Evolutionary conservation across 2,888 invertebrate genomes (phyloP).

Genomic region (Caenorhabditis afra): DNA sequence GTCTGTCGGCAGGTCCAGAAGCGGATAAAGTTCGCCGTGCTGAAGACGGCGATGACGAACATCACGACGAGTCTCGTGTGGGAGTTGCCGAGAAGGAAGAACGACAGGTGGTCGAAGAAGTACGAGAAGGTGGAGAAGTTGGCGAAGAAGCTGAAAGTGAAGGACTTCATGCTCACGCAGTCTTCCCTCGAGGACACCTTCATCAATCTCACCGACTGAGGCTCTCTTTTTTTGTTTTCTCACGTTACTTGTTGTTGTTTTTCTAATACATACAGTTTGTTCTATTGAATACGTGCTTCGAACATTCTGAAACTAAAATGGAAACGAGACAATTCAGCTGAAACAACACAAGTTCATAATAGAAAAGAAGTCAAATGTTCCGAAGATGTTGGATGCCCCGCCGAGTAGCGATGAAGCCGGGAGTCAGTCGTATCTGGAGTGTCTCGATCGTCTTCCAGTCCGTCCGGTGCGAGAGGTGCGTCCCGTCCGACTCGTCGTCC

Average conservation of each 20-base stretch:
- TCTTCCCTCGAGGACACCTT: constrained; percentile 45
- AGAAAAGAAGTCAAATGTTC: too few species aligned
- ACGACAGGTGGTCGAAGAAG: constrained; percentile 43
- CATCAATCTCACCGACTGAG: constrained; percentile 3
- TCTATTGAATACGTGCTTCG: too few species aligned
- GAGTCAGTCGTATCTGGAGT: too few species aligned
- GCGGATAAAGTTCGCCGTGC: constrained; percentile 6
- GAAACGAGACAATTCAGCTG: too few species aligned
- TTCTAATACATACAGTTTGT: neutral
- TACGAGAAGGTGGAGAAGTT: constrained; percentile 31
- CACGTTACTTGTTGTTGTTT: neutral
- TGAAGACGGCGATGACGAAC: constrained; percentile 22
- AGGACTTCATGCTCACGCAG: constrained; percentile 36
- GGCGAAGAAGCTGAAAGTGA: constrained; percentile 24
- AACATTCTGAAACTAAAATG: too few species aligned
- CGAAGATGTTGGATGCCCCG: too few species aligned
- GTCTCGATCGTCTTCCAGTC: too few species aligned
- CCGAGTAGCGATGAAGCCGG: too few species aligned
- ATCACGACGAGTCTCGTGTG: constrained; percentile 23
- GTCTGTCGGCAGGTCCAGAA: constrained; percentile 29
- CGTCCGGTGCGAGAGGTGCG: too few species aligned
- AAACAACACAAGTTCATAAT: too few species aligned
- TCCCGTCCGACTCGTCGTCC: too few species aligned
- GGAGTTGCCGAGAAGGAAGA: constrained; percentile 26
- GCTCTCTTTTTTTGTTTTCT: neutral